Evolutionary conservation across 2,888 invertebrate species (phyloP), one percentile per base, ranked within the genome.

Genomic region (Artemia sinica): DNA sequence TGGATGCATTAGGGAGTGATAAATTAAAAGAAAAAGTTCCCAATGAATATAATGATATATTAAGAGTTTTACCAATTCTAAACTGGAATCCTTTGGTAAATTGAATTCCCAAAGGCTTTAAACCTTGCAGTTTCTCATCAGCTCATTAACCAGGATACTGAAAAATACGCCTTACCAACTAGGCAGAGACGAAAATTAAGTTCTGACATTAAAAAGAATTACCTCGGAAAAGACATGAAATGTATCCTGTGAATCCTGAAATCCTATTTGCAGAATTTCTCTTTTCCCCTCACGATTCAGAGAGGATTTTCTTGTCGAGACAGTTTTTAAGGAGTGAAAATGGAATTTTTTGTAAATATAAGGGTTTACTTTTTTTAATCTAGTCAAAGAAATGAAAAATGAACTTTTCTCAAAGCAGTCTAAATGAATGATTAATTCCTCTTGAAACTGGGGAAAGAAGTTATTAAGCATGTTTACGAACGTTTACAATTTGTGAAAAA

Each of bases 241-340:
- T 28, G 63, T 58, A 58, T 58, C 63, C 28, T 58, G 28, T 58
- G 63, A 58, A 58, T 58, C 63, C 63, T 8, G 63, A 58, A 58
- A 58, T 58, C 63, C 63, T 58, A 58, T 58, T 58, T 58, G 63
- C 63, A 58, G 63, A 58, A 18, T 58, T 28, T 58, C 41, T 41
- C 41, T 58, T 58, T 58, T 10, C 63, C 63, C 8, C 28, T 28
- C 28, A 58, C 63, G 63, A 28, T n/a, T 28, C 63, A n/a, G 9
- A 8, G 63, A 28, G 28, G 63, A 58, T 58, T 58, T 58, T 58
- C 63, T 58, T 58, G 63, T 58, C 63, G 10, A 28, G 63, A 58
- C 63, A 10, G 63, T 58, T 58, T 58, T 58, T 58, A 58, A 28
- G 63, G 28, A n/a, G 63, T 58, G 63, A 58, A 28, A 58, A 58